Evolutionary conservation across 2,797 vertebrate genomes (phyloP).

Genomic region (Bryconaethiops microstoma): DNA sequence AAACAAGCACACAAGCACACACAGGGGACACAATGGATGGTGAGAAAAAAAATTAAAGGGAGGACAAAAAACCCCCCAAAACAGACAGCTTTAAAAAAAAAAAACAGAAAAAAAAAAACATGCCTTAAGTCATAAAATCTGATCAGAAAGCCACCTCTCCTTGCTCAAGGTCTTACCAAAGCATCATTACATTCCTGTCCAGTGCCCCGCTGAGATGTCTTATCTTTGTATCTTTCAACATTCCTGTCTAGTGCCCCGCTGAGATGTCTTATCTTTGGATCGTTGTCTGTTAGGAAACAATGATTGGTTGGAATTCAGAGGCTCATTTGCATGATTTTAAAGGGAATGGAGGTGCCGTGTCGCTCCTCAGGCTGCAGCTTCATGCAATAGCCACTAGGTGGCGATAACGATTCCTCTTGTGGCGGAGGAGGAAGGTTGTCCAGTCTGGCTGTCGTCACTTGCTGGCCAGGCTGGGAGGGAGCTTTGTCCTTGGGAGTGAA

Average conservation of each 20-base stretch:
- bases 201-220: constrained; percentile 22
- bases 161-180: constrained; percentile 12
- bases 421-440: constrained; percentile 29
- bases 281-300: constrained; percentile 16
- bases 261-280: constrained; percentile 29
- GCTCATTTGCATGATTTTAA: constrained; percentile 36
- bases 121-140: background rate
- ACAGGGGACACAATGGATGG: constrained; percentile 61
- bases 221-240: constrained; percentile 31
- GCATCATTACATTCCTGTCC: constrained; percentile 18
- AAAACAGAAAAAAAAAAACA: background rate
- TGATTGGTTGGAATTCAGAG: constrained; percentile 23
- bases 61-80: background rate
- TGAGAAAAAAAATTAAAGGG: background rate
- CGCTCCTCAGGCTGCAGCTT: constrained; percentile 38
- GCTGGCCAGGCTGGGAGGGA: constrained; percentile 28
- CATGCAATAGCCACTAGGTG: constrained; percentile 70
- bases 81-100: background rate
- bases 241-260: constrained; percentile 31
- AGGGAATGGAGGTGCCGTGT: constrained; percentile 2
- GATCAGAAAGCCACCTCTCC: background rate
- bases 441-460: constrained; percentile 14
- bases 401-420: constrained; percentile 60
- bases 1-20: constrained; percentile 66
- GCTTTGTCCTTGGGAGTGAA: constrained; percentile 53